phyloP scores from a whole-genome alignment of 2,888 invertebrate genomes.

The Esperia sulphurella region DNA sequence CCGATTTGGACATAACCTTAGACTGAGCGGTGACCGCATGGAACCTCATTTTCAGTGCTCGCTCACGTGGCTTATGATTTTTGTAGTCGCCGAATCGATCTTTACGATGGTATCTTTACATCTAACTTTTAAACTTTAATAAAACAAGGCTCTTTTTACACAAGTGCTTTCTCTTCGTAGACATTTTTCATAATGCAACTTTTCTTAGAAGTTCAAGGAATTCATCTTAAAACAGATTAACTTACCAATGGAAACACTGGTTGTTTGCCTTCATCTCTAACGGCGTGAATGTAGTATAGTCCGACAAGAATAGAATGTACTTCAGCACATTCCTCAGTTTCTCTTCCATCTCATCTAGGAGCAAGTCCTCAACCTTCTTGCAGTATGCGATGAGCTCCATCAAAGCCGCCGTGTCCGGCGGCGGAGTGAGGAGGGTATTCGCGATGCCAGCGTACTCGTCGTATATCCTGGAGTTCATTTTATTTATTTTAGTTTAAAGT shows the following conservation, averaged over 20 bases:
- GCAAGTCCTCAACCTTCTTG: conserved; percentile 84
- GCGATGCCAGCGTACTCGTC: conserved; percentile 91
- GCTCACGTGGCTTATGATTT: too few relatives aligned
- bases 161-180: too few relatives aligned
- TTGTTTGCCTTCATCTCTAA: conserved; percentile 94
- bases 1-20: too few relatives aligned
- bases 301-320: conserved; percentile 90
- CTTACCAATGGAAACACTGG: conserved; percentile 90
- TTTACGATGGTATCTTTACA: too few relatives aligned
- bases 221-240: neutral
- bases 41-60: too few relatives aligned
- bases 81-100: too few relatives aligned
- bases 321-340: conserved; percentile 82
- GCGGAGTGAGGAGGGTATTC: conserved; percentile 87
- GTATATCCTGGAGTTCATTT: conserved; percentile 86
- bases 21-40: too few relatives aligned
- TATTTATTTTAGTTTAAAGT: too few relatives aligned
- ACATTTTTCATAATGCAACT: too few relatives aligned
- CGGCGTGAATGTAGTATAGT: conserved; percentile 88
- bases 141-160: too few relatives aligned
- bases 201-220: too few relatives aligned
- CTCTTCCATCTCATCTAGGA: conserved; percentile 86
- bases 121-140: too few relatives aligned
- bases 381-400: conserved; percentile 91
- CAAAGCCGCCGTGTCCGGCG: conserved; percentile 90